Evolutionary conservation across 2,113 vertebrate species (phyloP), one percentile per base, ranked within the genome.

Genomic region (Gopherus evgoodei): DNA sequence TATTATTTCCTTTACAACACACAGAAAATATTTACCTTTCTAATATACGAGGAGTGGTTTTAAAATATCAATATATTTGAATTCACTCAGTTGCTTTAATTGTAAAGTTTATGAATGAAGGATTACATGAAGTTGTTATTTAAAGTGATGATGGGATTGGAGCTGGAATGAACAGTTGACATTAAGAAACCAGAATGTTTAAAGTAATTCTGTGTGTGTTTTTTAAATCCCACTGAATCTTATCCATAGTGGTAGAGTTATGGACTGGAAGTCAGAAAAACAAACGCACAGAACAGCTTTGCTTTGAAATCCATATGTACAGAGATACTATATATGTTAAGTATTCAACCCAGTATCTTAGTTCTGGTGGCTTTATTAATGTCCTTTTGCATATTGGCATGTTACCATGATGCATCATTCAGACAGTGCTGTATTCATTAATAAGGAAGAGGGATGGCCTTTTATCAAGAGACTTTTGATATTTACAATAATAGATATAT

Each of bases 381-480:
- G 38, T 83, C 49, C 25, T 27, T 27, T 44, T 88, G 84, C 84
- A 84, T 89, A 44, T 22, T 44, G 25, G 3, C 11, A 44, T 44
- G 6, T 76, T 76, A 25, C 72, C 11, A 44, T 3, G 6, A 76
- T 76, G 25, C 22, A 44, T 76, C 72, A 75, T 75, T 42, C 72
- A 69, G 31, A 69, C 31, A 76, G 11, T 89, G 92, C 16, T 82
- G 27, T 25, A 94, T 93, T 94, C 95, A 95, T 87, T 69, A 76
- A 81, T 83, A 17, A 57, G 80, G 14, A 49, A n/a, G 72, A 31
- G 83, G 94, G 54, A 91, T 88, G 89, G 38, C 90, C 90, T 96
- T 95, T 95, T 87, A 90, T 94, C 91, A 84, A 59, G 78, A 82
- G 86, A 59, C 87, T 87, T 88, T 85, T 52, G 49, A 83, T 89